Evolutionary conservation across 2,113 vertebrate species (phyloP).

Genomic region (Ovis aries): DNA sequence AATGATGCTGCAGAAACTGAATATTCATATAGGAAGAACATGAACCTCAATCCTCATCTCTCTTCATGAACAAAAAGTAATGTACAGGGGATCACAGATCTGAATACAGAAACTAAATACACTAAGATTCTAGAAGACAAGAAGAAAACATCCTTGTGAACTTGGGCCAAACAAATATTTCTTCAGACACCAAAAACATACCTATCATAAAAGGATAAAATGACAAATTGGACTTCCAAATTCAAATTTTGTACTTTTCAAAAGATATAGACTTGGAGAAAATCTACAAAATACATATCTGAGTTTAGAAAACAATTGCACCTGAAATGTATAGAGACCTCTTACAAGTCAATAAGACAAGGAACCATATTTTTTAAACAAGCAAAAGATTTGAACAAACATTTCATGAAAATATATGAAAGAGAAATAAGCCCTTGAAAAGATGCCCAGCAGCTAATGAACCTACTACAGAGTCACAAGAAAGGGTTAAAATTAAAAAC

Average conservation of each 20-base stretch:
- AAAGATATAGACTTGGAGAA: background rate
- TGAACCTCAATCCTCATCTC: background rate
- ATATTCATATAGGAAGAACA: background rate
- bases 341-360: background rate
- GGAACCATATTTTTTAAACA: background rate
- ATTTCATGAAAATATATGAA: background rate
- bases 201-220: background rate
- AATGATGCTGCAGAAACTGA: background rate
- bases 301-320: background rate
- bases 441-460: background rate
- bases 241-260: background rate
- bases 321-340: background rate
- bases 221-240: background rate
- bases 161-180: background rate
- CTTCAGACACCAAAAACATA: background rate
- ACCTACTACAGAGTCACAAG: background rate
- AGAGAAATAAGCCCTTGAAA: background rate
- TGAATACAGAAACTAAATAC: background rate
- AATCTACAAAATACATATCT: background rate
- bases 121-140: background rate
- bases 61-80: background rate
- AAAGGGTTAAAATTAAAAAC: background rate
- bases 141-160: background rate
- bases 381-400: background rate
- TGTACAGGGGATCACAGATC: background rate